Evolutionary conservation across 2,888 invertebrate species (phyloP).

Genomic region (Branchellion lobata): DNA sequence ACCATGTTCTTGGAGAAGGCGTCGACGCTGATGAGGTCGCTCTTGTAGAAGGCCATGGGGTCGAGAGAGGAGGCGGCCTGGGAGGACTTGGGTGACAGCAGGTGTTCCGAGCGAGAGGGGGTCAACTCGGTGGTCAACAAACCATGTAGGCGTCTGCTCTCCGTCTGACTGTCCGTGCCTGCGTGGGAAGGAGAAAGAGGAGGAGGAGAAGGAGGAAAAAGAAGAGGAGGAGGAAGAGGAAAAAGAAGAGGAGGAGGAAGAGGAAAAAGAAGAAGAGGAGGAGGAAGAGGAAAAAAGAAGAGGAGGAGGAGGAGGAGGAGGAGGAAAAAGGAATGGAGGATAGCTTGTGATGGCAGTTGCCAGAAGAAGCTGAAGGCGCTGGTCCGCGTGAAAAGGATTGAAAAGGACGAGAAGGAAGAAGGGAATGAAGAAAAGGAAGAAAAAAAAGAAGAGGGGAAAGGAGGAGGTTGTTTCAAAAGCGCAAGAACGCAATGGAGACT

Average conservation of each 20-base stretch:
- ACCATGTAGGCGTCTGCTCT: conserved; percentile 15
- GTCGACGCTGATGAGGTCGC: conserved; percentile 81
- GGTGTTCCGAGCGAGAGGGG: background rate
- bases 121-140: conserved; percentile 20
- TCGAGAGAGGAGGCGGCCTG: conserved; percentile 60
- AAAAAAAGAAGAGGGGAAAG: no score
- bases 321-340: no score
- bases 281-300: background rate
- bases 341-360: no score
- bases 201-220: background rate
- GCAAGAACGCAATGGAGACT: no score
- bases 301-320: no score
- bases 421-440: no score
- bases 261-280: background rate
- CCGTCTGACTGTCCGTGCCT: conserved; percentile 37
- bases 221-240: background rate
- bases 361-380: no score
- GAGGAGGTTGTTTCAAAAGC: no score
- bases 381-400: no score
- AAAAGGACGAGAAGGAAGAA: no score
- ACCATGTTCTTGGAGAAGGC: conserved; percentile 76
- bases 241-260: background rate
- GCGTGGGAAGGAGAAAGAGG: background rate
- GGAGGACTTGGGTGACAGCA: conserved; percentile 15
- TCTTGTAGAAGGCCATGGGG: conserved; percentile 62